Percentiles rank a stretch among this genome's conserved stretches.
phyloP scores from a whole-genome alignment of 2,888 invertebrate genomes.

The Polia nebulosa region DNA sequence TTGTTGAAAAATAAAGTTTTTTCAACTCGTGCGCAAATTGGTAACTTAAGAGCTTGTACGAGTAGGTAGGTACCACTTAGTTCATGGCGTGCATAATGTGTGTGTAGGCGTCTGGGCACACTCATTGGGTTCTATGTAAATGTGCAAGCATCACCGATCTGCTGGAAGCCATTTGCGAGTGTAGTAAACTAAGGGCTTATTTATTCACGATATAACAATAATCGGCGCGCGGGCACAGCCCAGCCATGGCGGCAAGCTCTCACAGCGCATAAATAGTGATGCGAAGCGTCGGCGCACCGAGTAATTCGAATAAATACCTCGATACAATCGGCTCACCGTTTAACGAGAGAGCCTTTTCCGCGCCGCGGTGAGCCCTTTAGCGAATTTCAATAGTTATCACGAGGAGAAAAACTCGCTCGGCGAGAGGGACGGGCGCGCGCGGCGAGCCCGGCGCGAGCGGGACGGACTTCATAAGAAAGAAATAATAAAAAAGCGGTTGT shows the following conservation, averaged over 20 bases:
- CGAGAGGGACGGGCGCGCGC: constrained; percentile 81
- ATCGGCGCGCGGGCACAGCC: constrained; percentile 71
- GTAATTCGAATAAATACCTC: constrained; percentile 88
- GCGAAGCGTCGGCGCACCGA: constrained; percentile 81
- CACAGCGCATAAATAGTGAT: constrained; percentile 85
- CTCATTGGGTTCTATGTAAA: constrained; percentile 54
- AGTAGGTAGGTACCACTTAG: constrained; percentile 36
- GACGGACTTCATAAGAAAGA: constrained; percentile 88
- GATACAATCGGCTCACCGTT: constrained; percentile 89
- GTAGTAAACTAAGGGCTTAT: constrained; percentile 76
- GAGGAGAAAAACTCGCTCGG: constrained; percentile 88
- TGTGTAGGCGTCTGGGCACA: constrained; percentile 30
- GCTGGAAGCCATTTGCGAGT: constrained; percentile 70
- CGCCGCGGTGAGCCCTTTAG: constrained; percentile 90
- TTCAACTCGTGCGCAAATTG: constrained; percentile 17
- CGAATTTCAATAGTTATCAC: constrained; percentile 91
- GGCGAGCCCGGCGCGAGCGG: constrained; percentile 80
- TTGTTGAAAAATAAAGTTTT: not conserved
- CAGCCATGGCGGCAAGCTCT: constrained; percentile 71
- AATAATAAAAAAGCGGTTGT: constrained; percentile 90
- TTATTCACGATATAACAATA: constrained; percentile 78
- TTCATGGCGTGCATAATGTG: constrained; percentile 24
- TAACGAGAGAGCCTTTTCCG: constrained; percentile 90
- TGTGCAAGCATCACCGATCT: constrained; percentile 53
- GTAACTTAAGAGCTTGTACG: not conserved